phyloP scores from a whole-genome alignment of 1,140 invertebrate genomes.

The Drosophila melanica region DNA sequence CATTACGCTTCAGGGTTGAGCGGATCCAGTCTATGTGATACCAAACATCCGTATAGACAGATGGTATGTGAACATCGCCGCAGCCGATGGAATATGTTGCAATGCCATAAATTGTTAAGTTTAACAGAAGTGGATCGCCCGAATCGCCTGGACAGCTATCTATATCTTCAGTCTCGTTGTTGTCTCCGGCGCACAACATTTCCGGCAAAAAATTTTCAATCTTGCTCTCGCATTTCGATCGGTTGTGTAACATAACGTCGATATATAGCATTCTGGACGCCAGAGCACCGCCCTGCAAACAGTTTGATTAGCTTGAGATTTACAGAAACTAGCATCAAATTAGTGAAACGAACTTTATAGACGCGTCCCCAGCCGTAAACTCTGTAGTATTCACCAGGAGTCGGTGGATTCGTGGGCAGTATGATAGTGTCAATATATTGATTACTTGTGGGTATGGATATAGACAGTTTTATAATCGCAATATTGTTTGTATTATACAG shows the following conservation, averaged over 20 bases:
- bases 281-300: conserved; percentile 41
- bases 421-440: conserved; percentile 21
- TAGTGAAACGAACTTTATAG: conserved; percentile 17
- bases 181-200: conserved; percentile 63
- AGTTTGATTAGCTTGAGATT: neutral
- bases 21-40: conserved; percentile 48
- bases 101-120: conserved; percentile 51
- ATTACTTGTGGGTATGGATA: conserved; percentile 21
- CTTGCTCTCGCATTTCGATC: conserved; percentile 5
- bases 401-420: conserved; percentile 27
- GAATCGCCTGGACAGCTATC: conserved; percentile 57
- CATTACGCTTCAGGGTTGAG: neutral
- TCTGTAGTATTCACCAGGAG: conserved; percentile 17
- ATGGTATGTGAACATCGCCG: conserved; percentile 27
- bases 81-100: conserved; percentile 54
- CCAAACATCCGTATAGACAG: conserved; percentile 58
- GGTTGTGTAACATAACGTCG: conserved; percentile 29
- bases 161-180: conserved; percentile 17
- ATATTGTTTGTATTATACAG: conserved; percentile 57
- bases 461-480: conserved; percentile 35
- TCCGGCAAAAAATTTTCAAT: conserved; percentile 38
- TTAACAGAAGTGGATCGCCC: conserved; percentile 37
- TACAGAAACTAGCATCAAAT: too few species aligned
- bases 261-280: conserved; percentile 38
- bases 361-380: conserved; percentile 60